These are phyloP conservation scores for Monopis laevigella DNA, from an alignment of 2,888 invertebrate species.

Conservation along the genomic window DNA sequence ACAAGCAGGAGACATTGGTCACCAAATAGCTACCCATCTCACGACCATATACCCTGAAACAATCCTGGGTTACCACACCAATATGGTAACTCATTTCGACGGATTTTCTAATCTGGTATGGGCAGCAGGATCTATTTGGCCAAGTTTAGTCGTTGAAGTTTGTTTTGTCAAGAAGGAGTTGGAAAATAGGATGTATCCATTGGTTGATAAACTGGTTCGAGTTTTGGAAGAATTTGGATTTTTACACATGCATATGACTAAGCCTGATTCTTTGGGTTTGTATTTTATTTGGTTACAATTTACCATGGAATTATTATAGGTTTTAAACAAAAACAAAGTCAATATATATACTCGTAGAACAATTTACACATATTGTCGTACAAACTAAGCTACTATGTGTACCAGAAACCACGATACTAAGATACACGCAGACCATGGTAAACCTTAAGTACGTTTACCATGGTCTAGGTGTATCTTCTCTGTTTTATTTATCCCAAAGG, in stretches of 20 bases:
- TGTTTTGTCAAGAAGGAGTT: no score
- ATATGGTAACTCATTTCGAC: conserved; percentile 60
- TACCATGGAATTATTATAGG: no score
- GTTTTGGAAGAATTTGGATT: conserved; percentile 66
- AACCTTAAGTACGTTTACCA: no score
- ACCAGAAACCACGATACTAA: no score
- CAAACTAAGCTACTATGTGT: no score
- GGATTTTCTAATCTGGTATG: conserved; percentile 32
- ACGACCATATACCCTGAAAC: conserved; percentile 71
- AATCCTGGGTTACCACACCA: conserved; percentile 69
- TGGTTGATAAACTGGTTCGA: conserved; percentile 35
- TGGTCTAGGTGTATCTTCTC: no score
- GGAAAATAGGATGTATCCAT: conserved; percentile 59
- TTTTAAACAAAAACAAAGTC: no score
- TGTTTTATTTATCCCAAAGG: no score
- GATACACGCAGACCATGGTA: no score
- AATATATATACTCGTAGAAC: no score
- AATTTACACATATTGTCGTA: no score
- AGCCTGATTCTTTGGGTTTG: conserved; percentile 84
- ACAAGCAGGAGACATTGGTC: conserved; percentile 83
- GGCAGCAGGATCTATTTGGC: conserved; percentile 56
- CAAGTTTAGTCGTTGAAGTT: conserved; percentile 47
- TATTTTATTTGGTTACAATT: no score
- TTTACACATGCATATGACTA: conserved; percentile 80
- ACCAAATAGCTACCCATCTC: conserved; percentile 68